Evolutionary conservation across 2,113 vertebrate species (phyloP), one percentile per base, ranked within the genome.

Genomic region (Phaetusa simplex): DNA sequence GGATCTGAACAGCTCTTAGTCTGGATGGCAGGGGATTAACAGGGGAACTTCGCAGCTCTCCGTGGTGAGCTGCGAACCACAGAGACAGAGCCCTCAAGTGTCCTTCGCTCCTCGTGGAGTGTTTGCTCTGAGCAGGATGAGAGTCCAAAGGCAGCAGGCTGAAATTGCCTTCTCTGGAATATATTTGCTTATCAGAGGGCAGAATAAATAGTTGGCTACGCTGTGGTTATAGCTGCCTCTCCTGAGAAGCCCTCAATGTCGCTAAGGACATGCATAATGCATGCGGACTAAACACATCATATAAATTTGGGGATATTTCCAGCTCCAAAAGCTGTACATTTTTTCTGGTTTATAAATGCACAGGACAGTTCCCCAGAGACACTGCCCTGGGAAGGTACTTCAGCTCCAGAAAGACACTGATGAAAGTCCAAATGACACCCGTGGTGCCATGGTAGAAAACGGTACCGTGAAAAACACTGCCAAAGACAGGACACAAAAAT

Each of bases 381-480:
- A 7, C 34, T 56, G 64, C 20, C 67, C 40, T 8, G 30, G 2
- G 3, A 22, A 32, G 36, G 26, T 24, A 27, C 34, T 40, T 49
- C 55, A 16, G 50, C 74, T 76, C 66, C 56, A 47, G 23, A 38
- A 32, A 55, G 64, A 26, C 36, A 38, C 10, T n/a, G 8, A 1
- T 1, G 52, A 22, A 59, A 66, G 11, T 5, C 80, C 15, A 32
- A 26, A 11, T 6, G 4, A 0, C 3, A 1, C 0, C 0, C 3
- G 19, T 10, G 38, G 49, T 16, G 11, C 78, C 19, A 9, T 4
- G 27, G 72, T 8, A 34, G 22, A 47, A 6, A 16, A 23, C 0
- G 5, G 36, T 6, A n/a, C 61, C 5, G 0, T 1, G 20, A 16
- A 80, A 53, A 38, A 16, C 0, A 0, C 1, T 50, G 52, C 12